Base-by-base conservation (phyloP, 2,113 vertebrate genomes). In the Cathartes aura region DNA sequence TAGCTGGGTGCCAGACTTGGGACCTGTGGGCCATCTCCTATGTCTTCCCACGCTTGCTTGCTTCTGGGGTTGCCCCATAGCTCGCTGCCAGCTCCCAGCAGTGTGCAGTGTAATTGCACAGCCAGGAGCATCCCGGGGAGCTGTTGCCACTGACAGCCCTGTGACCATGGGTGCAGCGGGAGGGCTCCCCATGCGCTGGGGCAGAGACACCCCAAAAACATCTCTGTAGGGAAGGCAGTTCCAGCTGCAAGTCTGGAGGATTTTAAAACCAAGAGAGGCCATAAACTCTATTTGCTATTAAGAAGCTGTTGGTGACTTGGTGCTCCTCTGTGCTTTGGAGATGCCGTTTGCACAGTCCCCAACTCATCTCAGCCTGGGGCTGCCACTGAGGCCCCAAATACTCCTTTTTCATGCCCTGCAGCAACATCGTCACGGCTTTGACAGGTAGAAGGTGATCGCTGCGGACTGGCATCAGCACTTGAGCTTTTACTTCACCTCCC, bases 51-150 rank as follows among this genome's bases (percentile, higher is more conserved):
- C 0, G 0, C 11, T 7, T 34, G 2, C 24, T 38, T 52, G 27
- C 60, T 52, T 42, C 59, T 40, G 43, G 16, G 48, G 3, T 9
- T 84, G 36, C 45, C 32, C 34, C 45, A 40, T 36, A 43, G 27
- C 26, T 30, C 2, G 0, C 11, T 59, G 27, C 34, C 15, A 78
- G 18, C 27, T 84, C 68, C 23, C 30, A 78, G 58, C 34, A 43
- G 18, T 1, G 23, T 40, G 26, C 0, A 1, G 18, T 32, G 15
- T 24, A 32, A 12, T 2, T 42, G 70, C 36, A 38, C 38, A 38
- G 38, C 38, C 38, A 38, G 38, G 38, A 55, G 52, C 32, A 32
- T 55, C 13, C 26, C 0, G 0, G n/a, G 11, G 5, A 30, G 9
- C 12, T 3, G 8, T 38, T 52, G 22, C 42, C 6, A 6, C n/a